Percentiles rank a stretch among this genome's conserved stretches.
Evolutionary conservation across 2,888 invertebrate species (phyloP).

Genomic region (Hydrotaea cyrtoneurina): DNA sequence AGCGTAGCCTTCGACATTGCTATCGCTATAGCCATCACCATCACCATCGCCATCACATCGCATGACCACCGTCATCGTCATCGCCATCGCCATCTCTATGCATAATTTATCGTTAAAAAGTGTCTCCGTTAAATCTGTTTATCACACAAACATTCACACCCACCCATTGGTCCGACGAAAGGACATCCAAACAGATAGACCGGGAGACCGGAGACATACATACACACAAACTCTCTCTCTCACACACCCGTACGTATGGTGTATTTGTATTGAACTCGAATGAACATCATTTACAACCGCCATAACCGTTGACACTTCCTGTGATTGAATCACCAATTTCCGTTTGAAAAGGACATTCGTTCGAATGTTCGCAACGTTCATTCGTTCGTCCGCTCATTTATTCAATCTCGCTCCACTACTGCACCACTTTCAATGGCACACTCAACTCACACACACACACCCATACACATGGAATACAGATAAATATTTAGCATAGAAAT

Average conservation of each 20-base stretch:
- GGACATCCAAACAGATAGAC: background rate
- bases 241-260: background rate
- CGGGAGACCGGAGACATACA: background rate
- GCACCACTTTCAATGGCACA: background rate
- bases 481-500: conserved; percentile 47
- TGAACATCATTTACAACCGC: conserved; percentile 68
- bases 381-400: conserved; percentile 59
- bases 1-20: conserved; percentile 50
- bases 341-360: conserved; percentile 67
- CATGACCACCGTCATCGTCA: conserved; percentile 17
- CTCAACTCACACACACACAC: conserved; percentile 20
- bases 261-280: conserved; percentile 61
- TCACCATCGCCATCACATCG: conserved; percentile 7
- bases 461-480: background rate
- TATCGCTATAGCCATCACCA: conserved; percentile 54
- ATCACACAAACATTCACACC: conserved; percentile 62
- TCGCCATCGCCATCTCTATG: conserved; percentile 61
- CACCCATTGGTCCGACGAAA: conserved; percentile 4
- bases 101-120: conserved; percentile 66
- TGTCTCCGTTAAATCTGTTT: conserved; percentile 66
- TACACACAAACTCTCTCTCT: background rate
- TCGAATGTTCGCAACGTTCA: conserved; percentile 32
- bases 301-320: conserved; percentile 70
- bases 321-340: conserved; percentile 70
- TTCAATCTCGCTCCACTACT: conserved; percentile 52